Conservation (phyloP, 2,113 vertebrate species). For the Dicentrarchus labrax region DNA sequence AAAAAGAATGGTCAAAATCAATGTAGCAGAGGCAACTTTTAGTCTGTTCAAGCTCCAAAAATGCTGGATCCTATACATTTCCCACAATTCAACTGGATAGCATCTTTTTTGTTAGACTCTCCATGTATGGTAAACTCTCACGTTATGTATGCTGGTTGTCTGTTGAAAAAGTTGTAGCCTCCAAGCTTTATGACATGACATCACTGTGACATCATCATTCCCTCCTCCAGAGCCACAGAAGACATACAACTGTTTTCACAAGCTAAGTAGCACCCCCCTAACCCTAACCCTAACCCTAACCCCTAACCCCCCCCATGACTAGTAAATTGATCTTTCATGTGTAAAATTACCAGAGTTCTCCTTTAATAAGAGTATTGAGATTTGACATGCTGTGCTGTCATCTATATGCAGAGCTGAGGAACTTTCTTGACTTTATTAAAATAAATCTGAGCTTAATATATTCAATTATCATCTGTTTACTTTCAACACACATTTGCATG, state of each 20-base stretch:
- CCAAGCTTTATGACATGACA: neutral
- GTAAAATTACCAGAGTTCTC: neutral
- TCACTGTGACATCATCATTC: neutral
- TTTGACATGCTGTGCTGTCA: constrained; percentile 1
- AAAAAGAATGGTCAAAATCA: neutral
- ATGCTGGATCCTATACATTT: neutral
- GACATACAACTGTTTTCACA: neutral
- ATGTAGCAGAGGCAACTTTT: neutral
- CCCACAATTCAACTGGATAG: neutral
- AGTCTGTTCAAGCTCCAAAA: neutral
- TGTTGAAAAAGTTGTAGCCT: too few relatives aligned
- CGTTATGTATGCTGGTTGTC: neutral
- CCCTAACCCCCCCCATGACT: neutral
- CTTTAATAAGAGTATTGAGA: neutral
- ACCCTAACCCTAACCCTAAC: too few relatives aligned
- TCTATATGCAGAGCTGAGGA: neutral
- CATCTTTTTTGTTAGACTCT: neutral
- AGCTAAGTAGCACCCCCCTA: too few relatives aligned
- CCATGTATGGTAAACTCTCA: neutral
- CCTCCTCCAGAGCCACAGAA: neutral
- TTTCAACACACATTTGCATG: constrained; percentile 29
- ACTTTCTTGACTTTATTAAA: neutral
- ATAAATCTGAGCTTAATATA: neutral
- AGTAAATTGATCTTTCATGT: neutral
- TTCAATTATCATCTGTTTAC: constrained; percentile 23